These are phyloP conservation scores for Cochlearius cochlearius DNA, from an alignment of 2,113 vertebrate species.

Conservation along the genomic window DNA sequence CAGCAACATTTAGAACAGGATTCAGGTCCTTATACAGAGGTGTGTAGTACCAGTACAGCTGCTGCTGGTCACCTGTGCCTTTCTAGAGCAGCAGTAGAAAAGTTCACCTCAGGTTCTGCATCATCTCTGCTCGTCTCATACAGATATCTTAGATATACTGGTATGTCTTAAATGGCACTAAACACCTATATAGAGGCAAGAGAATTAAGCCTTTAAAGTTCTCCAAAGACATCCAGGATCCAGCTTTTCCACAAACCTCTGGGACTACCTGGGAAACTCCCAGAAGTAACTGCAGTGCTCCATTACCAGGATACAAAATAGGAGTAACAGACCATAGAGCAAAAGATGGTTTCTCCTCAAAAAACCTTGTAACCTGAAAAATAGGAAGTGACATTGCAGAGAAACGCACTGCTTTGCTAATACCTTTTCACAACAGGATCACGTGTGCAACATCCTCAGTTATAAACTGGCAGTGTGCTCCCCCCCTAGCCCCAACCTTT, in stretches of 20 bases:
- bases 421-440: background rate
- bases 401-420: background rate
- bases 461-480: background rate
- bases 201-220: background rate
- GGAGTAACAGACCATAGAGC: background rate
- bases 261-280: background rate
- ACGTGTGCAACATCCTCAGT: background rate
- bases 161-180: background rate
- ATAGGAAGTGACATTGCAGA: background rate
- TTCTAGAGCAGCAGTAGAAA: background rate
- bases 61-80: background rate
- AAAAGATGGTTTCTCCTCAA: background rate
- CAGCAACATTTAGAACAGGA: background rate
- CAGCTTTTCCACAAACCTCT: background rate
- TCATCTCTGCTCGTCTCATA: background rate
- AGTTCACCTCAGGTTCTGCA: background rate
- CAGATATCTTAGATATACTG: background rate
- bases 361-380: background rate
- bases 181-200: background rate
- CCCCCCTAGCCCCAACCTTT: too few species aligned
- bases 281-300: background rate
- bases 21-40: background rate
- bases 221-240: background rate
- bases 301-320: background rate
- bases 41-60: background rate